phyloP scores from a whole-genome alignment of 2,113 vertebrate species.

The Agelaius tricolor region DNA sequence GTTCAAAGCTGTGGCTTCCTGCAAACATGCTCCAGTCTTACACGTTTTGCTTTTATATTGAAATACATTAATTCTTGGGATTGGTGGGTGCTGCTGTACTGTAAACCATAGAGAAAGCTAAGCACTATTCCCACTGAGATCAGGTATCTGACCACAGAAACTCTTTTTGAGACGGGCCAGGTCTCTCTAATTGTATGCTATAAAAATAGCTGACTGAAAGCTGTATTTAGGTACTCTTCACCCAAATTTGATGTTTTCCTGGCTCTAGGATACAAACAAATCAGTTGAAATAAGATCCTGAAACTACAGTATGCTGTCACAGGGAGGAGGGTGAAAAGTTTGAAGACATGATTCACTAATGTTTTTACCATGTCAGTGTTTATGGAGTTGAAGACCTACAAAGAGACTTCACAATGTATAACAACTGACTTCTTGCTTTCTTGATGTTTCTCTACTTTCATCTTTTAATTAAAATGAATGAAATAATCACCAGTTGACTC shows the following conservation, averaged over 20 bases:
- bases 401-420: background rate
- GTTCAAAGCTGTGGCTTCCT: background rate
- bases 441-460: background rate
- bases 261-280: background rate
- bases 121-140: background rate
- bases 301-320: background rate
- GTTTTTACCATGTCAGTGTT: background rate
- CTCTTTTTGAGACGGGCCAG: background rate
- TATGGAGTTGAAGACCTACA: background rate
- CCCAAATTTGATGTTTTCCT: background rate
- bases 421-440: background rate
- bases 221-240: background rate
- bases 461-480: background rate
- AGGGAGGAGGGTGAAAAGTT: background rate
- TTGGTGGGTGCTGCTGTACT: background rate
- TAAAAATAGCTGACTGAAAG: background rate
- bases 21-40: background rate
- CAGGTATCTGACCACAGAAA: background rate
- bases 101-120: background rate
- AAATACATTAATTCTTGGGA: background rate
- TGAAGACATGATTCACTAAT: background rate
- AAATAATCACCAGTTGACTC: background rate
- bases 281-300: background rate
- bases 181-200: background rate
- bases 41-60: background rate